Evolutionary conservation across 2,888 invertebrate species (phyloP).

Genomic region (Drosophila nigritarsus): DNA sequence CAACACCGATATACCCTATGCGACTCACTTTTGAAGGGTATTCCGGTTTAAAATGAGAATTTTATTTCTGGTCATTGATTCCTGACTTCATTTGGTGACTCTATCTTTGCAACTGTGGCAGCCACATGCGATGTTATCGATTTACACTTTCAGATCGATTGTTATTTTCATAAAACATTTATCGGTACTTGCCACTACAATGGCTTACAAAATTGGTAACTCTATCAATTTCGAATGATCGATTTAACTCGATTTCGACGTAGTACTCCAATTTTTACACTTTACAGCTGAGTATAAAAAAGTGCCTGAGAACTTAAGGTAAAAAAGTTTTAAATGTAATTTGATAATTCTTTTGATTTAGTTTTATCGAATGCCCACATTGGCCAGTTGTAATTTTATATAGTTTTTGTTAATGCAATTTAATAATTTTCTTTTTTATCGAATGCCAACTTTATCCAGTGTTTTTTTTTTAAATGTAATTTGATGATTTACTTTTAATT

Average conservation of each 20-base stretch:
- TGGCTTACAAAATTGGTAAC: accelerated
- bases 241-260: too few relatives aligned
- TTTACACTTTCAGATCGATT: neutral
- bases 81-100: neutral
- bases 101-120: neutral
- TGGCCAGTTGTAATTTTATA: too few relatives aligned
- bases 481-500: neutral
- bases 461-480: too few relatives aligned
- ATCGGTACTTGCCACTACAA: too few relatives aligned
- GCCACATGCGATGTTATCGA: neutral
- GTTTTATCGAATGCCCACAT: too few relatives aligned
- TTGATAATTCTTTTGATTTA: too few relatives aligned
- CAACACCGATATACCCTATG: neutral
- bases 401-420: too few relatives aligned
- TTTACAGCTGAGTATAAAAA: too few relatives aligned
- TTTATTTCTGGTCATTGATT: neutral
- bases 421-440: too few relatives aligned
- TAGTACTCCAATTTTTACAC: too few relatives aligned
- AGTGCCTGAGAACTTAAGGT: too few relatives aligned
- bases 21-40: neutral
- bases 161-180: neutral
- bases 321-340: too few relatives aligned
- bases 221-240: neutral
- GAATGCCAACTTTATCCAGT: neutral
- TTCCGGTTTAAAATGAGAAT: neutral